Conservation (phyloP, 2,888 invertebrate genomes). For the Meandrusa payeni region DNA sequence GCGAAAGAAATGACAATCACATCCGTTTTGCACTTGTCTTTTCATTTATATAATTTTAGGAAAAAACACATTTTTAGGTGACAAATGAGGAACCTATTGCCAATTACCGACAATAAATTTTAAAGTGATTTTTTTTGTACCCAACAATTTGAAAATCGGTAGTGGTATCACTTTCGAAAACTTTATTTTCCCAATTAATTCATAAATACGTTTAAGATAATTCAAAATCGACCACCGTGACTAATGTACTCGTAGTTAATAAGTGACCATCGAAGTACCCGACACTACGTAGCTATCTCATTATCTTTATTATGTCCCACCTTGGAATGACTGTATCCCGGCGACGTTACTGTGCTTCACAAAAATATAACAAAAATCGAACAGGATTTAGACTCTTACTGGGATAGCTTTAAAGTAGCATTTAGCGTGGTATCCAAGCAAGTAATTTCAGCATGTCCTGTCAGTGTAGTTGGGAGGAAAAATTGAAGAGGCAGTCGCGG, state of each 20-base stretch:
- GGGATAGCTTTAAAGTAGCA: background rate
- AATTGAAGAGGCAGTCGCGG: slow-evolving; percentile 19
- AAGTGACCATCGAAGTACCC: slow-evolving; percentile 11
- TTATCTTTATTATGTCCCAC: slow-evolving; percentile 20
- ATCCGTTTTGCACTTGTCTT: no score
- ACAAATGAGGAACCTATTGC: no score
- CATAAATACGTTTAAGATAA: no score
- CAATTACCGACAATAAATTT: no score
- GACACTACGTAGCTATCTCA: slow-evolving; percentile 18
- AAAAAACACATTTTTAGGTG: no score
- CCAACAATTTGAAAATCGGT: no score
- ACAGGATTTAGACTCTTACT: background rate
- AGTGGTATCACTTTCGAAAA: no score
- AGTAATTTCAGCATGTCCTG: slow-evolving; percentile 14
- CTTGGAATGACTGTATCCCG: slow-evolving; percentile 18
- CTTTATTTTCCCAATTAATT: no score
- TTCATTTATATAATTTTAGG: no score
- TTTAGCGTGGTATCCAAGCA: background rate
- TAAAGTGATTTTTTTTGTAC: no score
- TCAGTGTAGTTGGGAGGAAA: slow-evolving; percentile 21
- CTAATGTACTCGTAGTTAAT: background rate
- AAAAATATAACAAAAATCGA: slow-evolving; percentile 7
- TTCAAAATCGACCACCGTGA: no score
- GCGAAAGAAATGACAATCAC: no score
- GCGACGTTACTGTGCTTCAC: slow-evolving; percentile 6